Conservation (phyloP, 2,888 invertebrate species). For the Yponomeuta evonymella region DNA sequence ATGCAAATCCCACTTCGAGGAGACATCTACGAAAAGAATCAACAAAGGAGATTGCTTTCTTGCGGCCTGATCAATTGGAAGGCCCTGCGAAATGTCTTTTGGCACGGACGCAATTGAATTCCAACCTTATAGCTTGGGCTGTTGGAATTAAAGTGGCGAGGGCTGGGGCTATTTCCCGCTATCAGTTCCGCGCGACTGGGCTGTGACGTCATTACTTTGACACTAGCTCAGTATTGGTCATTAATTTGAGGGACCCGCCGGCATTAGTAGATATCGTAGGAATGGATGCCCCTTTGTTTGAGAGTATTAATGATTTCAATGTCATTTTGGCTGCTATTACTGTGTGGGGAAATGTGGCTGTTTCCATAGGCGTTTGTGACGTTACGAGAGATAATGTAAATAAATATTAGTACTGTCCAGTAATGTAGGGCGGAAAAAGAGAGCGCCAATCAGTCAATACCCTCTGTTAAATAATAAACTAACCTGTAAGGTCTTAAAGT, state of each 20-base stretch:
- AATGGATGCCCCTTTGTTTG: conserved; percentile 16
- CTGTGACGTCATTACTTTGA: conserved; percentile 53
- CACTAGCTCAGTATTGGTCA: conserved; percentile 29
- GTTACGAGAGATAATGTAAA: no score
- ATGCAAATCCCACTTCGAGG: conserved; percentile 49
- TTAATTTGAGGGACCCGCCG: conserved; percentile 59
- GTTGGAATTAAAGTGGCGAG: not conserved
- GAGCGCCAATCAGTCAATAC: no score
- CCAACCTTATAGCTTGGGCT: not conserved
- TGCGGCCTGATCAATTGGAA: conserved; percentile 50
- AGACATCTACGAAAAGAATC: conserved; percentile 52
- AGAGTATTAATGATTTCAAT: conserved; percentile 41
- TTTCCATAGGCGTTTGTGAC: not conserved
- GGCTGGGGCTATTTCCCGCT: conserved; percentile 28
- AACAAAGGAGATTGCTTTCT: conserved; percentile 47
- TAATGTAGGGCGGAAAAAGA: no score
- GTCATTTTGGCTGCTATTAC: conserved; percentile 57
- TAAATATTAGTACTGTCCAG: no score
- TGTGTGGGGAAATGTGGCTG: not conserved
- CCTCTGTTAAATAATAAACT: no score
- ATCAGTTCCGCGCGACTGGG: conserved; percentile 58
- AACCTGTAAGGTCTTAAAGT: no score
- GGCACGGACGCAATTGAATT: conserved; percentile 8
- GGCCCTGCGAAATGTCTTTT: conserved; percentile 29
- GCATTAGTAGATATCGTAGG: conserved; percentile 46